Evolutionary conservation across 2,797 vertebrate species (phyloP).

Genomic region (Alauda arvensis): DNA sequence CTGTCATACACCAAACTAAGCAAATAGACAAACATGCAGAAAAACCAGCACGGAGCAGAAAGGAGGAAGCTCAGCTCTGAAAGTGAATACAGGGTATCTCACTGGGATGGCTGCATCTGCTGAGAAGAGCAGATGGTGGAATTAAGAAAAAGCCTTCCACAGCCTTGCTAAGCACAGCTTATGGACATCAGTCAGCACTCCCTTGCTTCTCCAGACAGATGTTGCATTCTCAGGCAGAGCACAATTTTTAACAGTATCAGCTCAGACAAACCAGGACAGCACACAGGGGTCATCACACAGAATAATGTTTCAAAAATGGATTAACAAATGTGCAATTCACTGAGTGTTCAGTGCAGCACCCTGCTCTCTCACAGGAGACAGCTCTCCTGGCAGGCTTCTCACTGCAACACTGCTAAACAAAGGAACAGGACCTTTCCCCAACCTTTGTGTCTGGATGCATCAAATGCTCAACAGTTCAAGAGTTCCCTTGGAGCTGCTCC

Average conservation of each 20-base stretch:
- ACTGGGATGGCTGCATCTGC: neutral
- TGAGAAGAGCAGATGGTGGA: slow-evolving; percentile 38
- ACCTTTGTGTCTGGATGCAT: neutral
- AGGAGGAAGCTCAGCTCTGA: neutral
- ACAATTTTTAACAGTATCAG: neutral
- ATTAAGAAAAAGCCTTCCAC: slow-evolving; percentile 32
- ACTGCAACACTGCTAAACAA: neutral
- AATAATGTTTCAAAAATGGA: neutral
- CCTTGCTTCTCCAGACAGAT: slow-evolving; percentile 12
- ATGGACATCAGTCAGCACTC: neutral
- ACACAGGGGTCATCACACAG: neutral
- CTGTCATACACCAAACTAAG: neutral
- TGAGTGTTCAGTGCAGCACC: neutral
- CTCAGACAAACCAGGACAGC: neutral
- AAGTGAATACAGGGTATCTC: neutral
- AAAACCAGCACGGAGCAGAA: neutral
- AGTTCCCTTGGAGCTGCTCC: neutral
- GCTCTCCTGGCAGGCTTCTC: neutral
- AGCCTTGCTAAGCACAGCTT: slow-evolving; percentile 41
- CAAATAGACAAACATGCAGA: accelerated
- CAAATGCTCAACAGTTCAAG: neutral
- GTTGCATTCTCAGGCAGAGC: neutral
- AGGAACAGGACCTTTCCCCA: neutral
- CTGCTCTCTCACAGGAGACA: neutral
- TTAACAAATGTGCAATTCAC: neutral